Base-by-base conservation (phyloP, 2,797 vertebrate genomes). In the Champsocephalus gunnari region DNA sequence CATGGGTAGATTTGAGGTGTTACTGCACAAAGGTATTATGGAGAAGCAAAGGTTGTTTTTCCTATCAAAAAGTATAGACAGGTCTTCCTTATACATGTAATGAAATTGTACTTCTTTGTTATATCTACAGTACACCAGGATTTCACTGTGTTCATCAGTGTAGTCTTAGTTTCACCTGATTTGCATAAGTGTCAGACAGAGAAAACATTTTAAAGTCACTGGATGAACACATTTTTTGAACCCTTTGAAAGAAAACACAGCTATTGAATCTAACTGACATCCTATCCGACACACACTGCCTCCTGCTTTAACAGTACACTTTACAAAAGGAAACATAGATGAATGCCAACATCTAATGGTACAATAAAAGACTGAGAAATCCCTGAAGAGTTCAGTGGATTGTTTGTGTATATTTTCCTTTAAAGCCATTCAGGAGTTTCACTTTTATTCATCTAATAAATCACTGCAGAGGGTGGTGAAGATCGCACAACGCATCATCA, bases 321-420 rank as follows among this genome's bases (percentile, higher is more conserved):
- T 6, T n/a, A 65, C 69, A 9, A 57, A 78, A 82, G 50, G 7
- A 19, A 54, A 54, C 9, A 21, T 3, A 71, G 56, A 74, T 49
- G 13, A 65, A 66, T 45, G 16, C 14, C 16, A n/a, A 45, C 17
- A 59, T 51, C 19, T 60, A 45, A n/a, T 75, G 4, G 21, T 41
- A 34, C 14, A 19, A 21, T 17, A 38, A 48, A 43, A 14, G 24
- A 17, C 41, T 10, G 13, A 48, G 58, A 21, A 9, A 14, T 21
- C 34, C 57, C 28, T 17, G 7, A 32, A 53, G 9, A 24, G 0
- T 65, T 66, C 2, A 51, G n/a, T 34, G 12, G 13, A 48, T 50
- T 71, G 9, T 10, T 34, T 3, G 1, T 38, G 41, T 47, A 9
- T 34, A 19, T 32, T 56, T 55, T 24, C 11, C 19, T 56, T 59